Conservation (phyloP, 92 coral and sea anemone genomes). For the Bergia sp. region DNA sequence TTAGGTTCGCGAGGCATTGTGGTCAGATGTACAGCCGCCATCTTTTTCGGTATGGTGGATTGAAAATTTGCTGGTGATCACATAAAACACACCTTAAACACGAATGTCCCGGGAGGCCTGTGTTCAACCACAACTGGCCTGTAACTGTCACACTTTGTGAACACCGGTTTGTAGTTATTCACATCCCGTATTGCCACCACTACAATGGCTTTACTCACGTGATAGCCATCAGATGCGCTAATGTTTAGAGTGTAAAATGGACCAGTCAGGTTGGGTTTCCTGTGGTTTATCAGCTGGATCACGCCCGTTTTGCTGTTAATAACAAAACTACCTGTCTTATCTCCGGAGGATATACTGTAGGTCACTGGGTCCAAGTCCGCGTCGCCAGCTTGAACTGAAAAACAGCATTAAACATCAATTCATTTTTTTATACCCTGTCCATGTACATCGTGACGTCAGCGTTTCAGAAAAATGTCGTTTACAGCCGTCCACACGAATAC, state of each 20-base stretch:
- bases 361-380: slow-evolving; percentile 78
- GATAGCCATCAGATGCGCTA: slow-evolving; percentile 88
- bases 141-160: slow-evolving; percentile 78
- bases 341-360: slow-evolving; percentile 86
- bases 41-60: no score
- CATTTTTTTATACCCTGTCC: neutral
- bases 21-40: no score
- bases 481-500: no score
- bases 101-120: slow-evolving; percentile 66
- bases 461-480: no score
- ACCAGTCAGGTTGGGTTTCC: slow-evolving; percentile 66
- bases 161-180: slow-evolving; percentile 92
- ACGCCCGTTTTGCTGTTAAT: slow-evolving; percentile 86
- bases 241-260: slow-evolving; percentile 83
- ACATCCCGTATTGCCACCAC: slow-evolving; percentile 84
- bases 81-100: slow-evolving; percentile 60
- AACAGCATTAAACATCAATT: neutral
- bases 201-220: slow-evolving; percentile 74
- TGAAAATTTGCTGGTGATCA: neutral
- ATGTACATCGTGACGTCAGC: no score
- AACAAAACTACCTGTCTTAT: slow-evolving; percentile 82
- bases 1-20: no score
- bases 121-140: slow-evolving; percentile 79
- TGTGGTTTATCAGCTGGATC: slow-evolving; percentile 64
- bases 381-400: slow-evolving; percentile 91